Evolutionary conservation across 2,888 invertebrate species (phyloP), one percentile per base, ranked within the genome.

Genomic region (Leptodirus hochenwartii): DNA sequence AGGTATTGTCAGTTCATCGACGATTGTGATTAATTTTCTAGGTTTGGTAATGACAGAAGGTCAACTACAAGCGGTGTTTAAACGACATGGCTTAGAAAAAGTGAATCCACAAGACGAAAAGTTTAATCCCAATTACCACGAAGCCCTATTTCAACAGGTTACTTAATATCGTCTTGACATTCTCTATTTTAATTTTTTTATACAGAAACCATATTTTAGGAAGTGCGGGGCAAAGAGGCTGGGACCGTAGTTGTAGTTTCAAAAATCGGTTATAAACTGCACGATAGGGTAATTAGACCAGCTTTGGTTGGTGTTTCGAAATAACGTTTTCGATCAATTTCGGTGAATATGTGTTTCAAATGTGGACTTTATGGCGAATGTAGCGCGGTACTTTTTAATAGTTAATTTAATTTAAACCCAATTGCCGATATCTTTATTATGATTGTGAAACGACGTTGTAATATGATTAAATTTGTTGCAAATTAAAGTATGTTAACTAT

Each of bases 271-370:
- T 99, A 93, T 58, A 88, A 84, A 53, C 61, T 99, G 31, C 82
- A 88, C 46, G 85, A 88, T 48, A 65, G 98, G 41, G 87, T 91
- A 43, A 75, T 99, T 43, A 65, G 98, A 41, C 93, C 98, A 22
- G 96, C 98, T 3, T 61, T 93, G 22, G 98, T 99, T 15, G 98
- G 96, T 11, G 95, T 99, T 11, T 77, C 87, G 23, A 88, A 87
- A 57, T 65, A 58, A n/a, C n/a, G n/a, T n/a, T n/a, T n/a, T n/a
- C n/a, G n/a, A n/a, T n/a, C n/a, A n/a, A n/a, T n/a, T n/a, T n/a
- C n/a, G n/a, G n/a, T n/a, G n/a, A n/a, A n/a, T n/a, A n/a, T n/a
- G n/a, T n/a, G n/a, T n/a, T n/a, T n/a, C n/a, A n/a, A n/a, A n/a
- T n/a, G n/a, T n/a, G n/a, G n/a, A n/a, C n/a, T n/a, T n/a, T n/a